These are phyloP conservation scores for Lucifuga dentata DNA, from an alignment of 2,113 vertebrate genomes.

Conservation along the genomic window DNA sequence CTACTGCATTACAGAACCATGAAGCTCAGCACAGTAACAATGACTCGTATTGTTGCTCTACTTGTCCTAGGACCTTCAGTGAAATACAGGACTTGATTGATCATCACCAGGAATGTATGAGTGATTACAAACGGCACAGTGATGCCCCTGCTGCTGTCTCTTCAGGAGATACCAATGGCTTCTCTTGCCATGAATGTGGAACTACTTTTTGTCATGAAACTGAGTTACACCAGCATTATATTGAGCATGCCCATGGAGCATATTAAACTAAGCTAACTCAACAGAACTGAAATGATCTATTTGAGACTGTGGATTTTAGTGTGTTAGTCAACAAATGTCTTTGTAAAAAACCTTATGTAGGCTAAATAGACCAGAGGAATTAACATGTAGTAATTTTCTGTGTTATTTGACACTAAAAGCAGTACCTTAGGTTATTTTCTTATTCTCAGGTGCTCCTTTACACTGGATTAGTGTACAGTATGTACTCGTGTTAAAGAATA, in stretches of 20 bases:
- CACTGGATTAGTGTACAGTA: slow-evolving; percentile 56
- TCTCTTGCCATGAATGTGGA: slow-evolving; percentile 80
- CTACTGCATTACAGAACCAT: slow-evolving; percentile 65
- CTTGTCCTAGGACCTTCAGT: slow-evolving; percentile 74
- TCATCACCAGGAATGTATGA: slow-evolving; percentile 77
- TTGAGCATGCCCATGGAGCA: slow-evolving; percentile 61
- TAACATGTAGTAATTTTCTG: not conserved
- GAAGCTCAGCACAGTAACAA: slow-evolving; percentile 58
- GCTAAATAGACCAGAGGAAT: not conserved
- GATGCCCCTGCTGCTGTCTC: slow-evolving; percentile 28
- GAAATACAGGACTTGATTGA: slow-evolving; percentile 75
- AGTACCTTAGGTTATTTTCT: not conserved
- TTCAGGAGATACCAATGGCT: slow-evolving; percentile 43
- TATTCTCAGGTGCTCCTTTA: slow-evolving; percentile 48
- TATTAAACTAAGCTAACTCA: slow-evolving; percentile 25
- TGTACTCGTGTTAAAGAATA: slow-evolving; percentile 31
- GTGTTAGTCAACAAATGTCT: not conserved
- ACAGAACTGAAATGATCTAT: not conserved
- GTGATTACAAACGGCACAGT: slow-evolving; percentile 36
- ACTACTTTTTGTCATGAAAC: slow-evolving; percentile 70
- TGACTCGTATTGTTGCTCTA: slow-evolving; percentile 68
- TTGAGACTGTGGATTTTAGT: slow-evolving; percentile 36
- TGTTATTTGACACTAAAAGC: slow-evolving; percentile 6
- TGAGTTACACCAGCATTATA: slow-evolving; percentile 80
- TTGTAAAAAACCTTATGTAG: not conserved